Evolutionary conservation across 92 coral and sea anemone species (phyloP).

Genomic region (Parazoanthus darwini): DNA sequence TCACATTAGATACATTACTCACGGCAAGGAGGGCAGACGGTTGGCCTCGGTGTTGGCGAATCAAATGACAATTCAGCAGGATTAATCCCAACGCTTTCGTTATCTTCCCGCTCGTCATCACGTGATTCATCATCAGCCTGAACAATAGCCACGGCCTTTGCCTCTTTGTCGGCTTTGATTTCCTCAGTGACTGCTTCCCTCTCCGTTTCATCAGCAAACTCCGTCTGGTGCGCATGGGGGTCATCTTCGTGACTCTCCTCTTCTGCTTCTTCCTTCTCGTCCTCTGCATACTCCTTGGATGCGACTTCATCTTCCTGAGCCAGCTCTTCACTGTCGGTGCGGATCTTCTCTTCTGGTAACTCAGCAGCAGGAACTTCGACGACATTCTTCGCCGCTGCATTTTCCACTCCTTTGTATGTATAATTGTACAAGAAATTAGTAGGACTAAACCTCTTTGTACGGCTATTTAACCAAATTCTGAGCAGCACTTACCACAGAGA

Average conservation of each 20-base stretch:
- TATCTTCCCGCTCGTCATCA: constrained; percentile 17
- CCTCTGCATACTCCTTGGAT: not conserved
- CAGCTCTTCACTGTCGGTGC: not conserved
- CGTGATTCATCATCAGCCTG: not conserved
- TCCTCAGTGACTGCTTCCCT: not conserved
- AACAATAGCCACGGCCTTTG: not conserved
- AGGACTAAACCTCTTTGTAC: too few species aligned
- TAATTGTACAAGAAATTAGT: not conserved
- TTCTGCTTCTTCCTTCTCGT: not conserved
- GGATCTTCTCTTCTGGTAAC: not conserved
- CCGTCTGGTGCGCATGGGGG: not conserved
- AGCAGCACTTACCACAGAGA: too few species aligned
- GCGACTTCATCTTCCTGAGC: not conserved
- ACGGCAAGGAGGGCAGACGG: constrained; percentile 37
- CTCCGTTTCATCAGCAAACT: constrained; percentile 20
- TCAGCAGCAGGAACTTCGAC: not conserved
- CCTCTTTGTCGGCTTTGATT: constrained; percentile 3
- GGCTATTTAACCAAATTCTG: too few species aligned
- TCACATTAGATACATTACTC: not conserved
- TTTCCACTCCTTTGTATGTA: constrained; percentile 15
- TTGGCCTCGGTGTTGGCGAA: constrained; percentile 25
- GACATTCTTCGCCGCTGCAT: constrained; percentile 33
- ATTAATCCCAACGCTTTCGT: not conserved
- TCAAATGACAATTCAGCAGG: constrained; percentile 28
- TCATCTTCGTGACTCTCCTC: constrained; percentile 26